phyloP scores from a whole-genome alignment of 2,113 vertebrate genomes.

The Alectura lathami region DNA sequence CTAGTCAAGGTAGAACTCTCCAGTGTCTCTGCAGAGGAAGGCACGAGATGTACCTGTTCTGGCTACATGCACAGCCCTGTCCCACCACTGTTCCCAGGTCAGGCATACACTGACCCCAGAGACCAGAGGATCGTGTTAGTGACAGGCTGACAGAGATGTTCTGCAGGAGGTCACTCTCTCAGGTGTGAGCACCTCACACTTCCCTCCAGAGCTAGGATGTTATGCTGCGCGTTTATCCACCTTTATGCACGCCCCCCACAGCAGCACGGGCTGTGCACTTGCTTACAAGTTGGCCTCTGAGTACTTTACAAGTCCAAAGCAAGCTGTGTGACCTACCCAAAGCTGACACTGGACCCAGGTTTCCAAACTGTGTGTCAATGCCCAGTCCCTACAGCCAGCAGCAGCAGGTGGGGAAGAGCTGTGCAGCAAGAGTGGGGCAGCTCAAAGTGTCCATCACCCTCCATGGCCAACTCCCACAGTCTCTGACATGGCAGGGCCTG shows the following conservation, averaged over 20 bases:
- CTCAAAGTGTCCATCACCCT: background rate
- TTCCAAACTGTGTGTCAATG: background rate
- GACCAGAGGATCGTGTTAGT: background rate
- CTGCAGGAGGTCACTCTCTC: background rate
- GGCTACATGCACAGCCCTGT: background rate
- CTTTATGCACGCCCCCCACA: background rate
- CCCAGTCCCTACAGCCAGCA: background rate
- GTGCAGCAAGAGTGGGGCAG: background rate
- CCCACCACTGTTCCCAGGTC: background rate
- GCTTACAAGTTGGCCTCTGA: background rate
- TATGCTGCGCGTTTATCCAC: background rate
- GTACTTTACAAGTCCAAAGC: background rate
- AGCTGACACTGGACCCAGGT: background rate
- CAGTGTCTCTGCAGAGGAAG: background rate
- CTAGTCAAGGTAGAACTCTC: background rate
- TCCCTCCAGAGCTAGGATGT: background rate
- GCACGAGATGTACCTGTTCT: background rate
- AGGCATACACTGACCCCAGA: background rate
- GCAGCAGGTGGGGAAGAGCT: fast-evolving
- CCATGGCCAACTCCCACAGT: background rate
- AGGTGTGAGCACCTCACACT: background rate
- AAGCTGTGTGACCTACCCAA: background rate
- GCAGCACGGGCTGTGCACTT: background rate
- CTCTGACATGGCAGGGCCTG: fast-evolving
- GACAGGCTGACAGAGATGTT: background rate